Conservation (phyloP, 2,113 vertebrate genomes). For the Sinosuthora webbiana region DNA sequence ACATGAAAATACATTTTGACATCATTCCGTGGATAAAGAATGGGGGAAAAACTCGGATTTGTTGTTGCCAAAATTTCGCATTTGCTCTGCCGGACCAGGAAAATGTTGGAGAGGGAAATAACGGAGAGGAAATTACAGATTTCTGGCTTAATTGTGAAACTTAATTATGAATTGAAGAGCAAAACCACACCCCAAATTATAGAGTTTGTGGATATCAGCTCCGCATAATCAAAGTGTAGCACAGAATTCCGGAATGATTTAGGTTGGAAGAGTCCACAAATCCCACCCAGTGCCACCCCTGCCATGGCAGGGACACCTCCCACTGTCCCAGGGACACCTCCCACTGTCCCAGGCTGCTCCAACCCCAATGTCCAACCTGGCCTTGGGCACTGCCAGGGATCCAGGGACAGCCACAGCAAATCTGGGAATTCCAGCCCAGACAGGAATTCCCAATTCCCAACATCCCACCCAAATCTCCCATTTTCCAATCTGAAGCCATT, state of each 20-base stretch:
- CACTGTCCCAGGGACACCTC: background rate
- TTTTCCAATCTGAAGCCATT: background rate
- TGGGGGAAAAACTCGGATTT: background rate
- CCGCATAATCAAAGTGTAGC: no score
- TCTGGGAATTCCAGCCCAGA: background rate
- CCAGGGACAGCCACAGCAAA: background rate
- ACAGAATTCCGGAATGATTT: background rate
- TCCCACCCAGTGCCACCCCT: fast-evolving
- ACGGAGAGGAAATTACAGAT: background rate
- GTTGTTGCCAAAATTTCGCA: background rate
- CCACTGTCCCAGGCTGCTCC: background rate
- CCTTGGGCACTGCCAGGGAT: background rate
- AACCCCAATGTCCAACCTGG: background rate
- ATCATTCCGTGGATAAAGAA: background rate
- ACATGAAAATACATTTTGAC: background rate
- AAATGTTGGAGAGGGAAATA: background rate
- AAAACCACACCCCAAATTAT: fast-evolving
- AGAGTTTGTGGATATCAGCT: background rate
- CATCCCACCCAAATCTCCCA: background rate
- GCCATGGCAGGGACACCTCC: background rate
- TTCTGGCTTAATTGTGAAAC: background rate
- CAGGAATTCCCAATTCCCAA: background rate
- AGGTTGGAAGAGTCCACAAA: background rate
- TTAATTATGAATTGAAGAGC: background rate
- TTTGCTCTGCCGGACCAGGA: background rate